Evolutionary conservation across 2,797 vertebrate genomes (phyloP).

Genomic region (Menidia menidia): DNA sequence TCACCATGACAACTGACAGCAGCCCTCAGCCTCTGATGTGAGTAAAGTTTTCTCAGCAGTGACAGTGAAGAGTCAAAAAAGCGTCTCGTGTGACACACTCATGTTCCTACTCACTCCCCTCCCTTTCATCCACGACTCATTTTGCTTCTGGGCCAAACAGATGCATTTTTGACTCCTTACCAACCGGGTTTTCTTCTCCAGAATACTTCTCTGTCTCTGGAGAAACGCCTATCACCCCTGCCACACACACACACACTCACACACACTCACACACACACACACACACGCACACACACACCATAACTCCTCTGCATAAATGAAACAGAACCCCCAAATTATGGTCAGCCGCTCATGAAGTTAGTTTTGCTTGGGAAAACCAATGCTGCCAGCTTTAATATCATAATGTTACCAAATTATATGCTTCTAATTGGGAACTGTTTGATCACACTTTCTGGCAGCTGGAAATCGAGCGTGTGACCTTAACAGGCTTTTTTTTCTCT

Average conservation of each 20-base stretch:
- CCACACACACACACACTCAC: conserved; percentile 22
- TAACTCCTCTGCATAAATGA: conserved; percentile 64
- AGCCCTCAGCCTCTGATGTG: conserved; percentile 36
- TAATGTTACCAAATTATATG: conserved; percentile 84
- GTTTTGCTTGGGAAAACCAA: conserved; percentile 84
- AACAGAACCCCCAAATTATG: conserved; percentile 82
- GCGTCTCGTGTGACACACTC: conserved; percentile 53
- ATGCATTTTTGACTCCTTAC: conserved; percentile 71
- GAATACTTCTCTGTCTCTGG: conserved; percentile 48
- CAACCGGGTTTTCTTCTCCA: conserved; percentile 48
- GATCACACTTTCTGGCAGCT: conserved; percentile 78
- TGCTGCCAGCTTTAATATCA: conserved; percentile 84
- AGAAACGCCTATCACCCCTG: conserved; percentile 41
- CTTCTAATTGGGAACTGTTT: conserved; percentile 83
- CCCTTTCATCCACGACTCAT: conserved; percentile 57
- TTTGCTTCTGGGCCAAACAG: conserved; percentile 65
- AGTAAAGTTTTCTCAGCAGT: conserved; percentile 7
- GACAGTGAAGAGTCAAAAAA: conserved; percentile 48
- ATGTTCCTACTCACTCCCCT: conserved; percentile 47
- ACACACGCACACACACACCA: conserved; percentile 18
- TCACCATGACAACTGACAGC: conserved; percentile 60
- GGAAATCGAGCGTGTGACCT: conserved; percentile 75
- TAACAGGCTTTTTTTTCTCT: conserved; percentile 58
- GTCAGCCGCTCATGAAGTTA: conserved; percentile 83
- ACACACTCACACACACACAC: conserved; percentile 20